Evolutionary conservation across 2,113 vertebrate genomes (phyloP), one percentile per base, ranked within the genome.

Genomic region (Gyps fulvus): DNA sequence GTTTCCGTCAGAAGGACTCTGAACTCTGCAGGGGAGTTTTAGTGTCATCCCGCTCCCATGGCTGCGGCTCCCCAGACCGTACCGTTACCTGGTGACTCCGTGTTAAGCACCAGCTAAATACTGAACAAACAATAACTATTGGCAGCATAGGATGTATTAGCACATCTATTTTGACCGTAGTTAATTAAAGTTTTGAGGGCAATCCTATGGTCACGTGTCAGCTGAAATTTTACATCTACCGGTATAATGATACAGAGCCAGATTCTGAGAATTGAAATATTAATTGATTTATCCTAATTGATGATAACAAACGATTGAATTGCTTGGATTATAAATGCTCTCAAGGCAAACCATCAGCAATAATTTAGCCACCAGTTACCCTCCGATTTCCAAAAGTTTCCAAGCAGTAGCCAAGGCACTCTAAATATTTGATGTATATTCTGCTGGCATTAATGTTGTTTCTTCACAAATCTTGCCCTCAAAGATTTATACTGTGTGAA

Each of bases 191-290:
- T 22, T 57, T 73, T 57, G 27, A 62, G 29, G 36, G 54, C 36
- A 32, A 40, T 38, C 38, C 59, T n/a, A 31, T 6, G 15, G 47
- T 45, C 54, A 23, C 4, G 14, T 13, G 59, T 13, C 40, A 83
- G 42, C 10, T 4, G 2, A 55, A 73, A 67, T 13, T 62, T 40
- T 19, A 52, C 31, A 40, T 23, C 62, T 25, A 27, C 16, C 4
- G 2, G 0, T 15, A 11, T 16, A 27, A 52, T 3, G 22, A 52
- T 15, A 62, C 2, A 1, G 66, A n/a, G 22, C 26, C 55, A 69
- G 55, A 70, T 21, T 16, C 47, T 1, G 3, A 43, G 42, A 55
- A 54, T 2, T 52, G 16, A 89, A 73, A 71, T 66, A 71, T 9
- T 26, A 45, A 79, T 25, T 29, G 10, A 43, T 70, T 82, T 87